These are phyloP conservation scores for Neomonachus schauinslandi DNA, from an alignment of 2,113 vertebrate genomes.

Conservation along the genomic window DNA sequence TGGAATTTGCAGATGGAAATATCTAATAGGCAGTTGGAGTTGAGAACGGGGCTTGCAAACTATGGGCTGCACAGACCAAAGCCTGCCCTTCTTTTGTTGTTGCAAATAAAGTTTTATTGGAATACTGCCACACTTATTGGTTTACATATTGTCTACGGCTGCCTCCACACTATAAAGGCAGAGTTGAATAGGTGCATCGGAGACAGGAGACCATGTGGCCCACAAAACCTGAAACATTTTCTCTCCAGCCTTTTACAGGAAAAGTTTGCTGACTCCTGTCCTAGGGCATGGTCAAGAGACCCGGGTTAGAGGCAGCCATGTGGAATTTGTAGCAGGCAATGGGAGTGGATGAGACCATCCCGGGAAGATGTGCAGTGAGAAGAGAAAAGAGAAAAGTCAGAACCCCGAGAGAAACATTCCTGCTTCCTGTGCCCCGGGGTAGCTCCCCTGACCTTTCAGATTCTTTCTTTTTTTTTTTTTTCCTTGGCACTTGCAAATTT, in stretches of 20 bases:
- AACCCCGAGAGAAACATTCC: neutral
- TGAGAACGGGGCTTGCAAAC: neutral
- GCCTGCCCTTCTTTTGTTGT: neutral
- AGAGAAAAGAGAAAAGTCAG: no score
- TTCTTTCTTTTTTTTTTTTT: neutral
- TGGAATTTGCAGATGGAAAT: neutral
- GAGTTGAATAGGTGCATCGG: neutral
- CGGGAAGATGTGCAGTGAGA: neutral
- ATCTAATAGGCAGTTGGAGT: neutral
- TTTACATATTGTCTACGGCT: neutral
- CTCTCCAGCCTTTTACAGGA: neutral
- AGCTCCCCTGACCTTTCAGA: neutral
- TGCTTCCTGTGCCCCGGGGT: neutral
- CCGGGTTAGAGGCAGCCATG: neutral
- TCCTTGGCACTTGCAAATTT: neutral
- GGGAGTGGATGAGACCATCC: rapidly evolving
- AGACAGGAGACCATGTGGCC: neutral
- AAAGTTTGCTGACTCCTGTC: neutral
- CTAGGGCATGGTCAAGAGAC: neutral
- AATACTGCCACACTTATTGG: neutral
- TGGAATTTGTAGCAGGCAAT: neutral
- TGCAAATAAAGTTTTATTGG: constrained; percentile 30
- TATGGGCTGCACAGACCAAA: neutral
- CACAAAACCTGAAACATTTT: neutral
- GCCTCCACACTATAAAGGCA: neutral